phyloP scores from a whole-genome alignment of 2,113 vertebrate species.

The Paramisgurnus dabryanus region DNA sequence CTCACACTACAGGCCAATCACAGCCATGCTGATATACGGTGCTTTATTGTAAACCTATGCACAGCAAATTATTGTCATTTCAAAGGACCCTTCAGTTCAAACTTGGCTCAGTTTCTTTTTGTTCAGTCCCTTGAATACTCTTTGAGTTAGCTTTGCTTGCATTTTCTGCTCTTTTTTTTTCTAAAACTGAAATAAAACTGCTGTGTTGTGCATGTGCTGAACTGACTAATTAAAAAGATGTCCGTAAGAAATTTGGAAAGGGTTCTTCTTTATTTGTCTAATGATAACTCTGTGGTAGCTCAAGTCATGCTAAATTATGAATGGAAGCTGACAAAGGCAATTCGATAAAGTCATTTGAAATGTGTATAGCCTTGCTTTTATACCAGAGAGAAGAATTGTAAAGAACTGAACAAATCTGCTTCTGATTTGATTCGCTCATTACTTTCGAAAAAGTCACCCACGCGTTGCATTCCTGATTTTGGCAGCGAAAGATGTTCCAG shows the following conservation, averaged over 20 bases:
- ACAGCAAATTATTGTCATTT: not conserved
- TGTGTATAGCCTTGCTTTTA: not conserved
- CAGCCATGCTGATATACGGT: too few species aligned
- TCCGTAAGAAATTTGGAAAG: not conserved
- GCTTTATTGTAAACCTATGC: not conserved
- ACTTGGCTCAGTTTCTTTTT: not conserved
- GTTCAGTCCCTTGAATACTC: not conserved
- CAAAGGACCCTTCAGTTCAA: not conserved
- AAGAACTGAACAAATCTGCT: not conserved
- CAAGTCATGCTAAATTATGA: not conserved
- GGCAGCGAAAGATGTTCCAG: too few species aligned
- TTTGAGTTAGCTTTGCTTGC: not conserved
- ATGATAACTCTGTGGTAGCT: not conserved
- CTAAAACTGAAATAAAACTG: not conserved
- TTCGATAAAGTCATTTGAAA: not conserved
- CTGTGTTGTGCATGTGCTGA: not conserved
- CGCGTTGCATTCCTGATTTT: too few species aligned
- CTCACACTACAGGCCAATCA: too few species aligned
- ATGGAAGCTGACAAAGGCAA: not conserved
- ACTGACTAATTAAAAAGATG: not conserved
- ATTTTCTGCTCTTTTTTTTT: not conserved
- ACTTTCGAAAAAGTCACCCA: too few species aligned
- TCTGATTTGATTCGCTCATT: not conserved
- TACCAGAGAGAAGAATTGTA: not conserved
- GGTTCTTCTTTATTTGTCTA: not conserved